Evolutionary conservation across 2,888 invertebrate genomes (phyloP), one percentile per base, ranked within the genome.

Genomic region (Parasteatoda lunata): DNA sequence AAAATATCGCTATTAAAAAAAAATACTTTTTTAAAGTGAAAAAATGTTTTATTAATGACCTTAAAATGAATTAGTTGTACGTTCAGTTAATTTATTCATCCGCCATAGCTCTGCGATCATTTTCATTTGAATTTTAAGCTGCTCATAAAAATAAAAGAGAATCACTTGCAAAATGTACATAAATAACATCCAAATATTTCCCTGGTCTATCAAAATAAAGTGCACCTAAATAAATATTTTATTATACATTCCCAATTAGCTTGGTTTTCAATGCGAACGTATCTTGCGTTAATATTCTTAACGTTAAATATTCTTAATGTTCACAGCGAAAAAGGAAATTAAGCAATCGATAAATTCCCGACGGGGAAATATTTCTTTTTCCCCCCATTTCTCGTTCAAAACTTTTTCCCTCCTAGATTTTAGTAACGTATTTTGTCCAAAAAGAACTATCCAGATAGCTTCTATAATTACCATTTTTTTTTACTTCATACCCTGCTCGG

Each of bases 401-500:
- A 54, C 15, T 48, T 65, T 72, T 73, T 73, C 51, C 48, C 47
- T 30, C 3, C 47, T 48, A 73, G n/a, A 30, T 49, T 47, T 65
- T 66, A 65, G 65, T 65, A 81, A 75, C 81, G 48, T 69, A 69
- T 68, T 69, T 6, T 52, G 54, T 51, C 81, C 69, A 48, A 75
- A 30, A 75, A 75, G 81, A 75, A 65, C 69, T 54, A 68, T 81
- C 81, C 54, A 75, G 81, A 81, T 81, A 81, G 59, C 81, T 81
- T 81, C 81, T 81, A 81, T 81, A 81, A 81, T 81, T 81, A 81
- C 81, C 81, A 49, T 52, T 11, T 75, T 75, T 81, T 69, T 78
- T 66, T 75, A 13, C 51, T 68, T 66, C 69, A 54, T 78, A 15
- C 52, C 54, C 66, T 71, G 48, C 45, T 48, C 66, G 65, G 30